Evolutionary conservation across 2,113 vertebrate species (phyloP).

Genomic region (Maccullochella peelii): DNA sequence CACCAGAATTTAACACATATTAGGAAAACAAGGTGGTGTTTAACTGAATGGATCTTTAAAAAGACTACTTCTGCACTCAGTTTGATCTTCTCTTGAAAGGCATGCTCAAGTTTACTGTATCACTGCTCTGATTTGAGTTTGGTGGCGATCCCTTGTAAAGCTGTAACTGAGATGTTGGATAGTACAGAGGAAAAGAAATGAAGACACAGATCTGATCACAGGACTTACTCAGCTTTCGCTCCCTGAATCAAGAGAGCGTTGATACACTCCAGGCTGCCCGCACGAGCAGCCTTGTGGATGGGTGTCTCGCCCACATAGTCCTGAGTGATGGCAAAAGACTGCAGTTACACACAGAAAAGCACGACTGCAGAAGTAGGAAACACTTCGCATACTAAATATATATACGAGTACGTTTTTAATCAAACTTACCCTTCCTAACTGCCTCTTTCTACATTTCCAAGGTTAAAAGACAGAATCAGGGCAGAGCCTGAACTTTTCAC

Average conservation of each 20-base stretch:
- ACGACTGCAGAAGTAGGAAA: not conserved
- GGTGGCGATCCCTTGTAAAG: conserved; percentile 80
- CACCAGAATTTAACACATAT: conserved; percentile 1
- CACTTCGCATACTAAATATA: not conserved
- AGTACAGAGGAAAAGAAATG: conserved; percentile 69
- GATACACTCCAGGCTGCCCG: conserved; percentile 97
- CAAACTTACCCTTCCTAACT: not conserved
- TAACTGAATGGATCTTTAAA: not conserved
- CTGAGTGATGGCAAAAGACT: conserved; percentile 78
- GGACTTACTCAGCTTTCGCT: conserved; percentile 97
- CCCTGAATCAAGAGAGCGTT: conserved; percentile 95
- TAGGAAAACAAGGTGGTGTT: not conserved
- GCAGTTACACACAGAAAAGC: conserved; percentile 46
- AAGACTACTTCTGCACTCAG: not conserved
- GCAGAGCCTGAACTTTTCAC: conserved; percentile 63
- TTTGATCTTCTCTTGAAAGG: not conserved
- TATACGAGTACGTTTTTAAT: not conserved
- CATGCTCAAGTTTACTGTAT: not conserved
- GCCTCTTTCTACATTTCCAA: not conserved
- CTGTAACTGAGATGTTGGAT: conserved; percentile 59
- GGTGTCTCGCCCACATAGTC: conserved; percentile 99
- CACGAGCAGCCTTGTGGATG: conserved; percentile 98
- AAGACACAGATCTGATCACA: conserved; percentile 65
- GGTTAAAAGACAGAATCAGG: conserved; percentile 12
- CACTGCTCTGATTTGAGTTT: conserved; percentile 42